Conservation (phyloP, 2,888 invertebrate genomes). For the Sminthurinus aureus region DNA sequence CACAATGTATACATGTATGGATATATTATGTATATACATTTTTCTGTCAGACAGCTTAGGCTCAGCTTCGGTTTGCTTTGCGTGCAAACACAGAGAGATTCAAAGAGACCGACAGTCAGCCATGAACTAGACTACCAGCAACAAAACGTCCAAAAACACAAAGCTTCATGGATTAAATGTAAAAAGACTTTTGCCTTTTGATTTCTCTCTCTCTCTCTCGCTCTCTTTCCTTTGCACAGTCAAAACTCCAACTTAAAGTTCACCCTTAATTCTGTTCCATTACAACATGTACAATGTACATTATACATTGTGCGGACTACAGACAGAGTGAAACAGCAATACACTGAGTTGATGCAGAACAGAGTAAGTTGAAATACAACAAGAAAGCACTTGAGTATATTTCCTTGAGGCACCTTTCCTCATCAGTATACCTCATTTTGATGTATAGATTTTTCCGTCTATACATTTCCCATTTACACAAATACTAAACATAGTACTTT, state of each 20-base stretch:
- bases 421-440: neutral
- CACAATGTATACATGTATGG: neutral
- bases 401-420: neutral
- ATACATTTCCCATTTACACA: too few relatives aligned
- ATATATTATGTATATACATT: neutral
- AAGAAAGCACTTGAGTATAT: neutral
- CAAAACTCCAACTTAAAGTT: neutral
- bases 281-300: neutral
- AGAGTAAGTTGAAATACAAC: neutral
- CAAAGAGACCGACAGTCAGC: conserved; percentile 46
- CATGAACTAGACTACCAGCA: neutral
- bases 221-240: neutral
- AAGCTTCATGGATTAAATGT: conserved; percentile 26
- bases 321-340: too few relatives aligned
- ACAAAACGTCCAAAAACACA: conserved; percentile 9
- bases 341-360: neutral
- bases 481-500: too few relatives aligned
- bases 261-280: neutral
- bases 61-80: conserved; percentile 25
- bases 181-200: conserved; percentile 11
- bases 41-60: neutral
- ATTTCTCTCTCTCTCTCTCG: conserved; percentile 7
- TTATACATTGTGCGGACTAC: too few relatives aligned
- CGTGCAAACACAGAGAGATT: conserved; percentile 48
- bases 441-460: neutral